A percentile compares a stretch with the other conserved stretches of the same genome.
phyloP scores from a whole-genome alignment of 2,888 invertebrate genomes.

The Tetramorium bicarinatum region DNA sequence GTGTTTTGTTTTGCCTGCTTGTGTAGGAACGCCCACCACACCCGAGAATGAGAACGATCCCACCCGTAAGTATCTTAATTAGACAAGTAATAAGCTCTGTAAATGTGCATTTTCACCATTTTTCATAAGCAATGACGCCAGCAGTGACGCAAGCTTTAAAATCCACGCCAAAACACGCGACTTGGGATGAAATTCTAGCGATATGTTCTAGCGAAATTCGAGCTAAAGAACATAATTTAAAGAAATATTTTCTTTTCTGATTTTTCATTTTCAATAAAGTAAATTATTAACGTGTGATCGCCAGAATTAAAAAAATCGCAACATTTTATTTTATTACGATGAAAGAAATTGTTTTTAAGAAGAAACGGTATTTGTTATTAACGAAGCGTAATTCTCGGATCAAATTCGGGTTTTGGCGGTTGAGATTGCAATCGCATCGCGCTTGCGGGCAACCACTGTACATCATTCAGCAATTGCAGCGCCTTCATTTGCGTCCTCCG shows the following conservation, averaged over 20 bases:
- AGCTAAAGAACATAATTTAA: background rate
- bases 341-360: background rate
- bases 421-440: conserved; percentile 14
- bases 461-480: conserved; percentile 1
- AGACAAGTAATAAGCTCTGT: conserved; percentile 54
- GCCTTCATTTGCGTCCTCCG: background rate
- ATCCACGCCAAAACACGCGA: background rate
- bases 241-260: background rate
- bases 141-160: conserved; percentile 8
- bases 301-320: background rate
- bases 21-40: conserved; percentile 87
- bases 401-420: background rate
- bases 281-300: background rate
- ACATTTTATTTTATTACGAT: background rate
- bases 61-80: conserved; percentile 86
- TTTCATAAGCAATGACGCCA: conserved; percentile 1
- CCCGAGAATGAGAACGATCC: conserved; percentile 87
- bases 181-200: background rate
- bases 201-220: too few species aligned
- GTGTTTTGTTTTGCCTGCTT: conserved; percentile 86
- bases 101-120: conserved; percentile 40
- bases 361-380: background rate
- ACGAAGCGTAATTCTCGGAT: background rate
- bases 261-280: background rate
- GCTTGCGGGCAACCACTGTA: conserved; percentile 10